Conservation (phyloP, 2,888 invertebrate species). For the Callyntrura guangdongensis region DNA sequence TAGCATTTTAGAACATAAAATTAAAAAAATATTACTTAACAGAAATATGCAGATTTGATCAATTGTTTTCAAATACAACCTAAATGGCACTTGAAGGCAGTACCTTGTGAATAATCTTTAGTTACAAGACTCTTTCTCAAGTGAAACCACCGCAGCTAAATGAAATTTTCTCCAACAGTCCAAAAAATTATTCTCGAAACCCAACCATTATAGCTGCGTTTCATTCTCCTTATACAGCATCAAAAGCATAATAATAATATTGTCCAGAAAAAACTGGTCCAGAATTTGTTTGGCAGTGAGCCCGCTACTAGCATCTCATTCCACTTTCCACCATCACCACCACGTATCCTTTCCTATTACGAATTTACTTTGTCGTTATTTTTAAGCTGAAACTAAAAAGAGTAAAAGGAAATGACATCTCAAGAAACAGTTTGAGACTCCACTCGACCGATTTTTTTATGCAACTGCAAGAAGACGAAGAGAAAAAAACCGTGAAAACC, state of each 20-base stretch:
- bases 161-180: constrained; percentile 8
- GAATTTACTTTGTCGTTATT: background rate
- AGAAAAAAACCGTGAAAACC: background rate
- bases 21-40: no score
- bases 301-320: background rate
- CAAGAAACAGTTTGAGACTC: background rate
- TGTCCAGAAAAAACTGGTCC: background rate
- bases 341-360: no score
- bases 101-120: no score
- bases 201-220: background rate
- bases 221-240: no score
- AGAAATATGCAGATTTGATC: no score
- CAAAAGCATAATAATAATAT: no score
- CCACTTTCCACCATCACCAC: background rate
- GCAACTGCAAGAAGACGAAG: background rate
- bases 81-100: no score
- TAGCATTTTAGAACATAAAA: no score
- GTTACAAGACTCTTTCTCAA: no score
- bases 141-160: background rate
- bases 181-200: background rate
- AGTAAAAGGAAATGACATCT: constrained; percentile 7
- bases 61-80: no score
- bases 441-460: background rate
- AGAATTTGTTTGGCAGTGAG: constrained; percentile 12
- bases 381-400: background rate